A percentile compares a stretch with the other conserved stretches of the same genome.
phyloP scores from a whole-genome alignment of 1,140 invertebrate species.

The Penaeus chinensis region DNA sequence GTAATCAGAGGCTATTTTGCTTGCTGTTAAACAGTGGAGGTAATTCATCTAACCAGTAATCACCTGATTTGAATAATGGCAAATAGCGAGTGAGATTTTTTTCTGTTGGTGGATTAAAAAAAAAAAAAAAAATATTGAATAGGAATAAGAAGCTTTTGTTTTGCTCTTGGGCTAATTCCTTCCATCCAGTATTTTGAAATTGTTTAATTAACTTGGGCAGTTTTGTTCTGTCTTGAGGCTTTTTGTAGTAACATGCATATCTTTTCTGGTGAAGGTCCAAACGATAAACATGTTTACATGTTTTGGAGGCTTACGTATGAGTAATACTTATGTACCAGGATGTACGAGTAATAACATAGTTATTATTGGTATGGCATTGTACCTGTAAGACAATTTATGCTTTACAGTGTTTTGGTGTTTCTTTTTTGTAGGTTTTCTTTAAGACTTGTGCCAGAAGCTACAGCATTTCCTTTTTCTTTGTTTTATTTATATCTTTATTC shows the following conservation, averaged over 20 bases:
- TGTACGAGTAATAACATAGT: background rate
- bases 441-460: slow-evolving; percentile 7
- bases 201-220: too few relatives aligned
- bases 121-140: background rate
- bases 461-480: slow-evolving; percentile 4
- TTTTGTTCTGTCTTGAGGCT: too few relatives aligned
- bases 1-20: too few relatives aligned
- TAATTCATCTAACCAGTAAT: too few relatives aligned
- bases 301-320: slow-evolving; percentile 1
- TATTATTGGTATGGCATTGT: slow-evolving; percentile 42
- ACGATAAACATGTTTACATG: background rate
- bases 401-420: slow-evolving; percentile 24
- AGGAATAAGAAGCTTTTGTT: slow-evolving; percentile 43
- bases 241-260: background rate
- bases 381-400: slow-evolving; percentile 41
- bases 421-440: slow-evolving; percentile 24
- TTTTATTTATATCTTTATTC: background rate
- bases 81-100: too few relatives aligned
- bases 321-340: slow-evolving; percentile 26
- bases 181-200: background rate
- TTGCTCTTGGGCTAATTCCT: slow-evolving; percentile 48
- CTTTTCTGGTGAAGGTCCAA: slow-evolving; percentile 12
- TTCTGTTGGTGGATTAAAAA: too few relatives aligned
- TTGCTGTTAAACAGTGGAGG: too few relatives aligned
- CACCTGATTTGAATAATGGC: too few relatives aligned